Conservation (phyloP, 2,113 vertebrate species). For the Myocastor coypus region DNA sequence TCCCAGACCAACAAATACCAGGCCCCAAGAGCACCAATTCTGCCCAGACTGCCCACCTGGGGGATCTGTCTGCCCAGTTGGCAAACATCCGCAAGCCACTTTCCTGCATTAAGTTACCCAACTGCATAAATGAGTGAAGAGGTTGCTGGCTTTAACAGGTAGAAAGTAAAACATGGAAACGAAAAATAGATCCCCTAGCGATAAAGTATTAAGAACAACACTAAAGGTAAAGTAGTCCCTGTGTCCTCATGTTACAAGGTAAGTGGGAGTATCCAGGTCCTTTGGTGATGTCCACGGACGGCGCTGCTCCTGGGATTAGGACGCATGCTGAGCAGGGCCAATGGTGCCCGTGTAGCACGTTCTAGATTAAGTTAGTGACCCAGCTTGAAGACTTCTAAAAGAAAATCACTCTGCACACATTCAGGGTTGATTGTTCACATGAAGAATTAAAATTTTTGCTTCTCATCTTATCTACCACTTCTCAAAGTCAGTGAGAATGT, state of each 20-base stretch:
- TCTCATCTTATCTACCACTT: background rate
- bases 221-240: background rate
- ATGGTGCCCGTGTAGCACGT: background rate
- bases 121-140: background rate
- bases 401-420: background rate
- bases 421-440: background rate
- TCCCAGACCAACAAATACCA: background rate
- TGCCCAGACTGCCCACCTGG: too few relatives aligned
- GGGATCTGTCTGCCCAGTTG: too few relatives aligned
- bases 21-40: background rate
- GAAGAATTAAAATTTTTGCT: background rate
- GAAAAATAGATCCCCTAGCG: background rate
- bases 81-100: too few relatives aligned
- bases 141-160: background rate
- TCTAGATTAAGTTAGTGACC: background rate
- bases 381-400: background rate
- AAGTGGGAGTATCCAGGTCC: background rate
- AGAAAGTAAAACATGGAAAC: background rate
- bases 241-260: background rate
- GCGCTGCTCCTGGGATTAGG: background rate
- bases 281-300: background rate
- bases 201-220: background rate
- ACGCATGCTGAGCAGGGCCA: background rate
- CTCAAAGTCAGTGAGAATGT: background rate
- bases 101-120: background rate